Percentiles rank a stretch among this genome's conserved stretches.
phyloP scores from a whole-genome alignment of 2,888 invertebrate genomes.

The Cosmopolites sordidus region DNA sequence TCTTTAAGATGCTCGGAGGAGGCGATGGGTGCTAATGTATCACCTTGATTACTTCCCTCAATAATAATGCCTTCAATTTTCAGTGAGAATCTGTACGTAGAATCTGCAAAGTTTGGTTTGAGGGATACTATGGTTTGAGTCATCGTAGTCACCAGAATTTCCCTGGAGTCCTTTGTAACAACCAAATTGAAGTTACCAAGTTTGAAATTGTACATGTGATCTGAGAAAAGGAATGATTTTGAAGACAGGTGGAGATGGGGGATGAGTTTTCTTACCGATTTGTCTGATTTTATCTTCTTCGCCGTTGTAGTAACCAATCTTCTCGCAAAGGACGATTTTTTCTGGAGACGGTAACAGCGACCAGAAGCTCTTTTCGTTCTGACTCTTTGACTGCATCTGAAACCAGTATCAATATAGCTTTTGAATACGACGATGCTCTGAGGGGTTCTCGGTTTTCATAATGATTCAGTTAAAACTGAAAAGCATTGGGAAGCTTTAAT shows the following conservation, averaged over 20 bases:
- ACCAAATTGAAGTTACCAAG: conserved; percentile 67
- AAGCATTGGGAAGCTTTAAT: too few relatives aligned
- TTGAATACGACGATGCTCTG: too few relatives aligned
- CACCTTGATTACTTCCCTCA: conserved; percentile 65
- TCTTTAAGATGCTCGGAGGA: conserved; percentile 58
- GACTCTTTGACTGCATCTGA: conserved; percentile 60
- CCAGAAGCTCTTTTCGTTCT: conserved; percentile 54
- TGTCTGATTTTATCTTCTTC: conserved; percentile 28
- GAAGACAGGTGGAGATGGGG: too few relatives aligned
- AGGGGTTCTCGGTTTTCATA: too few relatives aligned
- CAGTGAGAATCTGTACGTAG: conserved; percentile 35
- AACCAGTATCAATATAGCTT: conserved; percentile 34
- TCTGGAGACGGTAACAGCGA: conserved; percentile 47
- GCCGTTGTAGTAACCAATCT: conserved; percentile 41
- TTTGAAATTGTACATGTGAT: conserved; percentile 72
- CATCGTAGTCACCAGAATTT: conserved; percentile 66
- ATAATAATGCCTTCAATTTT: conserved; percentile 70
- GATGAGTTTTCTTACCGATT: conserved; percentile 29
- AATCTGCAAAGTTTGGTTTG: conserved; percentile 39
- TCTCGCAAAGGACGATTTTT: conserved; percentile 43
- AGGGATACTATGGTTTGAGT: conserved; percentile 57
- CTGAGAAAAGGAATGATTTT: conserved; percentile 46
- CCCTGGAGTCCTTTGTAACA: conserved; percentile 62
- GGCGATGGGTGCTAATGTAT: conserved; percentile 63
- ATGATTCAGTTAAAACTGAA: too few relatives aligned